Evolutionary conservation across 2,113 vertebrate species (phyloP).

Genomic region (Anolis carolinensis): DNA sequence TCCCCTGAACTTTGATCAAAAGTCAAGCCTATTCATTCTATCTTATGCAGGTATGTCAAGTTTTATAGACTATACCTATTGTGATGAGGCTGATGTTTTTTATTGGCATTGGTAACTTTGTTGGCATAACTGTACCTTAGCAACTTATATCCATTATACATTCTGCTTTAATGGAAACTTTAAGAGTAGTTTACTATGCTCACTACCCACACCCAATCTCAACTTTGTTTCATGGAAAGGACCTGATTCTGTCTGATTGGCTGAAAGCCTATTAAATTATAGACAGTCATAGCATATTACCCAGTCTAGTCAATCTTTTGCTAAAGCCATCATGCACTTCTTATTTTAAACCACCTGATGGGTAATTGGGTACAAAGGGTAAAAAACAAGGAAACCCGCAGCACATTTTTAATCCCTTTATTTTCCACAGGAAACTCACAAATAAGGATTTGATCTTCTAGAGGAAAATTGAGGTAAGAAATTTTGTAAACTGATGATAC

Average conservation of each 20-base stretch:
- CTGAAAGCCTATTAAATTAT: conserved; percentile 59
- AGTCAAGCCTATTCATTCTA: background rate
- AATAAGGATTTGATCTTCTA: conserved; percentile 20
- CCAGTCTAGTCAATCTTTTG: conserved; percentile 82
- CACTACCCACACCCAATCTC: conserved; percentile 44
- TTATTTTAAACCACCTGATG: conserved; percentile 50
- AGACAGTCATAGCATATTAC: conserved; percentile 67
- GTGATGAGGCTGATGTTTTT: background rate
- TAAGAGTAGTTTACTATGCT: conserved; percentile 45
- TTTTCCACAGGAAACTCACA: conserved; percentile 51
- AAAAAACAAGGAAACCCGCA: conserved; percentile 64
- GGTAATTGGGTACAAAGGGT: conserved; percentile 78
- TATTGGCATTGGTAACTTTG: conserved; percentile 2
- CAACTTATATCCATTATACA: conserved; percentile 23
- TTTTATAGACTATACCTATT: background rate
- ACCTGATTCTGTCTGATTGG: conserved; percentile 56
- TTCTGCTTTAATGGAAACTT: conserved; percentile 25
- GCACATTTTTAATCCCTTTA: conserved; percentile 52
- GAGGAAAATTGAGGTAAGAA: conserved; percentile 74
- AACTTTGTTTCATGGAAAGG: conserved; percentile 49
- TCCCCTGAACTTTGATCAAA: background rate
- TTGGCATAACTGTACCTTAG: background rate
- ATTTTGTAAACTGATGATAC: conserved; percentile 1
- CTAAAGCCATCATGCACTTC: conserved; percentile 66
- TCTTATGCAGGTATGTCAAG: background rate